phyloP scores from a whole-genome alignment of 1,140 invertebrate genomes.

The Mesaphorura yosii region DNA sequence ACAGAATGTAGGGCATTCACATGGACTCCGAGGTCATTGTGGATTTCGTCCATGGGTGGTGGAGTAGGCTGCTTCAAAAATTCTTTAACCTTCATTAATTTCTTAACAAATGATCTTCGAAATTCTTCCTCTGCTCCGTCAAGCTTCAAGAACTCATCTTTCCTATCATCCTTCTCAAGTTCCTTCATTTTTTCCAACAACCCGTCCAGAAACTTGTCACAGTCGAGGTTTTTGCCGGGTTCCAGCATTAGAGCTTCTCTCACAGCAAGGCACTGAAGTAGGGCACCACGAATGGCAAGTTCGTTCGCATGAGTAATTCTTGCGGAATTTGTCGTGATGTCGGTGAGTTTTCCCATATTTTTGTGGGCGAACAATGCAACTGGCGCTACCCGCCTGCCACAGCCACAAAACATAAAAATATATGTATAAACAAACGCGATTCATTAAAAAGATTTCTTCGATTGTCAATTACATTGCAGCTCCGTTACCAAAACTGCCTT shows the following conservation, averaged over 20 bases:
- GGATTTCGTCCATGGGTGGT: slow-evolving; percentile 42
- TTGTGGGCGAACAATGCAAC: slow-evolving; percentile 51
- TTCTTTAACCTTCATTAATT: slow-evolving; percentile 41
- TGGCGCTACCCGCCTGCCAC: slow-evolving; percentile 67
- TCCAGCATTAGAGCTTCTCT: slow-evolving; percentile 42
- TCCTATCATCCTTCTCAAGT: slow-evolving; percentile 45
- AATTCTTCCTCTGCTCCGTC: not conserved
- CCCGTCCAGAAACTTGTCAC: slow-evolving; percentile 42
- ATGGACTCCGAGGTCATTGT: slow-evolving; percentile 47
- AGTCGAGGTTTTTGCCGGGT: slow-evolving; percentile 38
- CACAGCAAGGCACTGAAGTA: slow-evolving; percentile 51
- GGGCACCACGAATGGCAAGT: slow-evolving; percentile 53
- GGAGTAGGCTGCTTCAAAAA: slow-evolving; percentile 38
- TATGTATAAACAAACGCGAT: slow-evolving; percentile 11
- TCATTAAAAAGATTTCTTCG: slow-evolving; percentile 23
- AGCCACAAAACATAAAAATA: slow-evolving; percentile 50
- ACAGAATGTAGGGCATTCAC: slow-evolving; percentile 57
- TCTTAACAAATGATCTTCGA: slow-evolving; percentile 40
- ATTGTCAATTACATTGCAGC: too few relatives aligned
- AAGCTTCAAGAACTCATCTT: slow-evolving; percentile 20
- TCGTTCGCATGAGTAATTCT: slow-evolving; percentile 57
- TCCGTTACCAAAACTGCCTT: slow-evolving; percentile 68
- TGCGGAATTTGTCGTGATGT: slow-evolving; percentile 42
- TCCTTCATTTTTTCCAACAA: slow-evolving; percentile 48
- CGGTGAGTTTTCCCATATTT: slow-evolving; percentile 39